Evolutionary conservation across 2,113 vertebrate genomes (phyloP).

Genomic region (Melospiza melodia): DNA sequence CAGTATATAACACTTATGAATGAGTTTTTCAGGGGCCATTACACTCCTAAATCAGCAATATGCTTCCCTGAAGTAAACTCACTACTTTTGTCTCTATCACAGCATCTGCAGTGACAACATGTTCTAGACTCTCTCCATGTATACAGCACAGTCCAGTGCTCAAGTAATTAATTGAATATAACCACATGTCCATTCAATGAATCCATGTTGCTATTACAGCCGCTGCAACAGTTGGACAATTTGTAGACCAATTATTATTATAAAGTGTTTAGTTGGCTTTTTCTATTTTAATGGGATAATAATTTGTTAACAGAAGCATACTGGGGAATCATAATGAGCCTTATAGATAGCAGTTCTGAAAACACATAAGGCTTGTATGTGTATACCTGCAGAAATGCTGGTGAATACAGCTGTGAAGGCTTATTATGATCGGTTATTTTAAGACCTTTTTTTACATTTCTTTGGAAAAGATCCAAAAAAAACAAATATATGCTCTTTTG

Average conservation of each 20-base stretch:
- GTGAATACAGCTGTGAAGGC: neutral
- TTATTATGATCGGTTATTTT: neutral
- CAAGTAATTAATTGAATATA: slow-evolving; percentile 19
- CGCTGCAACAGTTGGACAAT: slow-evolving; percentile 2
- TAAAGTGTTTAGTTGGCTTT: neutral
- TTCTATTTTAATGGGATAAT: neutral
- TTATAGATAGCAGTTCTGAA: neutral
- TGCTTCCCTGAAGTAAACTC: slow-evolving; percentile 4
- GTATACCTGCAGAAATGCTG: neutral
- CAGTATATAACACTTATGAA: neutral
- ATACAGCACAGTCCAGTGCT: neutral
- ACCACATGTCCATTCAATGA: neutral
- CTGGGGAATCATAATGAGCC: neutral
- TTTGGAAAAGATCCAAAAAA: neutral
- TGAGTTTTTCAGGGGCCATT: slow-evolving; percentile 12
- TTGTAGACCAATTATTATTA: slow-evolving; percentile 6
- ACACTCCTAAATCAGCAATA: slow-evolving; percentile 25
- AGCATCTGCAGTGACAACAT: slow-evolving; percentile 16
- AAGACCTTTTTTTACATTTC: neutral
- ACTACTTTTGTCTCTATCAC: neutral
- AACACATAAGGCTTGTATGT: neutral
- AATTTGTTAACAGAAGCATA: neutral
- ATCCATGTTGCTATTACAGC: neutral
- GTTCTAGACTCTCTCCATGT: slow-evolving; percentile 18
- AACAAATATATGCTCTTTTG: neutral